Conservation (phyloP, 30 jellyfish, hydroid and myxozoan genomes). For the Phacellophora camtschatica region DNA sequence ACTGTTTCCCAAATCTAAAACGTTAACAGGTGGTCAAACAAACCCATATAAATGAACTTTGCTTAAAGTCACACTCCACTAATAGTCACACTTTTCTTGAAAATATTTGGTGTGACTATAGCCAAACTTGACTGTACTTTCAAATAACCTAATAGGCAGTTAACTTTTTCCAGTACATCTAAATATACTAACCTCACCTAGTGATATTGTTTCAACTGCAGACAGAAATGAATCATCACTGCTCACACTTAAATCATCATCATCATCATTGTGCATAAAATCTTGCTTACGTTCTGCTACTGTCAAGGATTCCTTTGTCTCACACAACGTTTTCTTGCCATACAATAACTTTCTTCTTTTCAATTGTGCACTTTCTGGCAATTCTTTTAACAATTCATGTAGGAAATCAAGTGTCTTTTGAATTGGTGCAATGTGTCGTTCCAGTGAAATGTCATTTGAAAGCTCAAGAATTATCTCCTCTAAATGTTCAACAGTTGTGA, state of each 20-base stretch:
- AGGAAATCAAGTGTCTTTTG: not conserved
- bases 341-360: not conserved
- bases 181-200: not conserved
- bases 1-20: too few species aligned
- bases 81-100: not conserved
- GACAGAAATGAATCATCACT: conserved; percentile 93
- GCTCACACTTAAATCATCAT: conserved; percentile 43
- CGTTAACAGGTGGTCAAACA: too few species aligned
- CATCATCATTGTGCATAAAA: conserved; percentile 4
- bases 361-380: not conserved
- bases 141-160: not conserved
- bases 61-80: too few species aligned
- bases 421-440: not conserved
- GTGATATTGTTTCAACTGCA: conserved; percentile 77
- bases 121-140: not conserved
- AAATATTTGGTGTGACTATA: not conserved
- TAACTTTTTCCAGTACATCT: not conserved
- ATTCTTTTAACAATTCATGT: not conserved
- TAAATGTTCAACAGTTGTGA: conserved; percentile 2
- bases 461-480: not conserved
- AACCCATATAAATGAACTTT: too few species aligned
- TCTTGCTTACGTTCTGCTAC: not conserved
- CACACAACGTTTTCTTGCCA: not conserved
- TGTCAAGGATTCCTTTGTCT: not conserved
- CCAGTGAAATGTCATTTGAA: not conserved